Percentiles rank a stretch among this genome's conserved stretches.
Conservation (phyloP, 2,888 invertebrate species). For the Athetis lepigone region DNA sequence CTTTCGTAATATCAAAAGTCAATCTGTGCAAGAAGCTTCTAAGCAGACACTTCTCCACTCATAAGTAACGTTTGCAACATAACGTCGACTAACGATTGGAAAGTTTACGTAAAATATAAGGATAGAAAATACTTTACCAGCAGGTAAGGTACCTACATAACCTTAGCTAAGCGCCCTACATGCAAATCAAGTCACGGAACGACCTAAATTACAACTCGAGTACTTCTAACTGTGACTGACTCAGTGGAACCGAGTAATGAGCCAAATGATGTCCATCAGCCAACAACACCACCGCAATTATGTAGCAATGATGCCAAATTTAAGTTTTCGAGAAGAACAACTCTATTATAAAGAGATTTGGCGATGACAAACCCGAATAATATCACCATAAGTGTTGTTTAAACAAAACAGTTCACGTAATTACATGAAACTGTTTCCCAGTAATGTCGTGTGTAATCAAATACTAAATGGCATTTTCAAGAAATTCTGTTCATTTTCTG, state of each 20-base stretch:
- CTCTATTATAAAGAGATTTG: constrained; percentile 88
- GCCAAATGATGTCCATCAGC: constrained; percentile 82
- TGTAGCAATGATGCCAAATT: constrained; percentile 77
- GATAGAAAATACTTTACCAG: constrained; percentile 76
- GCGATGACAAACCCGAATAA: constrained; percentile 75
- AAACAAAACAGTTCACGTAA: constrained; percentile 72
- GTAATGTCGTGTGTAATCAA: constrained; percentile 48
- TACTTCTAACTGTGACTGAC: constrained; percentile 77
- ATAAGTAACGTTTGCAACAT: constrained; percentile 68
- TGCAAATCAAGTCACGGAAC: constrained; percentile 88
- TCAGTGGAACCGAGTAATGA: constrained; percentile 77
- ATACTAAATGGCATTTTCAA: constrained; percentile 56
- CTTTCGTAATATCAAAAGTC: constrained; percentile 5
- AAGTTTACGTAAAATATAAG: constrained; percentile 77
- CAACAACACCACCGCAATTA: constrained; percentile 80
- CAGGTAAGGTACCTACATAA: constrained; percentile 36
- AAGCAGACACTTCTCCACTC: constrained; percentile 24
- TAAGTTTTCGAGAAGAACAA: constrained; percentile 76
- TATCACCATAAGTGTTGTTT: constrained; percentile 71
- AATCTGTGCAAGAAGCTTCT: constrained; percentile 14
- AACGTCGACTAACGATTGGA: constrained; percentile 65
- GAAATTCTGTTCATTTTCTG: constrained; percentile 43
- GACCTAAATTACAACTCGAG: constrained; percentile 82
- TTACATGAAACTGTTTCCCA: constrained; percentile 70
- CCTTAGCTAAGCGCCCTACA: constrained; percentile 79